A percentile compares a stretch with the other conserved stretches of the same genome.
phyloP scores from a whole-genome alignment of 1,140 invertebrate species.

The Caenorhabditis elegans region WBcel235 BX284604.4:10146001-10146500 shows the following conservation, averaged over 20 bases:
- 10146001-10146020: background rate
- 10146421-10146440: background rate
- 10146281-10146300: background rate
- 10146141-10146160: conserved; percentile 74
- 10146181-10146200: too few relatives aligned
- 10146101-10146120: conserved; percentile 74
- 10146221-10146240: background rate
- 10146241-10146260: background rate
- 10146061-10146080: conserved; percentile 74
- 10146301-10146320: background rate
- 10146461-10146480: background rate
- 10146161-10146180: background rate
- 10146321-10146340: background rate
- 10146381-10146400: background rate
- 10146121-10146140: conserved; percentile 79
- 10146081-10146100: conserved; percentile 72
- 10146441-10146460: background rate
- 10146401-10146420: background rate
- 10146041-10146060: conserved; percentile 67
- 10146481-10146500: background rate
- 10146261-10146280: background rate
- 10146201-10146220: too few relatives aligned
- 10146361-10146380: background rate
- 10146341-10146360: background rate
- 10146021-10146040: background rate